Conservation (phyloP, 2,113 vertebrate species). For the Ctenomys sociabilis region DNA sequence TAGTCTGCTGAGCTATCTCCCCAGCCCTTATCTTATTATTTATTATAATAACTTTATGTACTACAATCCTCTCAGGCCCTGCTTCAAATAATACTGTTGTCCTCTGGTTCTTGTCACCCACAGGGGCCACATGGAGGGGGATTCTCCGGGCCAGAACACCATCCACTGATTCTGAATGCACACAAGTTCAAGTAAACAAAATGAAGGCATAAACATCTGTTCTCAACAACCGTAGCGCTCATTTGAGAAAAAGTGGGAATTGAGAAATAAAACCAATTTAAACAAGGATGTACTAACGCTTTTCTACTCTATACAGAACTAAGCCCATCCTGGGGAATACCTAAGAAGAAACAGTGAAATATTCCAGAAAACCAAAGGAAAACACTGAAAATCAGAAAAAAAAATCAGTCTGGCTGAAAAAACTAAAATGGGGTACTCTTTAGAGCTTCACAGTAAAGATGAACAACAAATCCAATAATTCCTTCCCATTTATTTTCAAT, state of each 20-base stretch:
- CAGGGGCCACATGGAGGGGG: neutral
- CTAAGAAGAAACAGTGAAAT: neutral
- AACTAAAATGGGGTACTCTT: neutral
- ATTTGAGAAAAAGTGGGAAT: constrained; percentile 42
- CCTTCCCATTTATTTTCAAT: too few species aligned
- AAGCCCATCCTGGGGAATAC: neutral
- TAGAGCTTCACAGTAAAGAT: neutral
- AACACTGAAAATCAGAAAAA: neutral
- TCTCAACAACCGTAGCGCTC: neutral
- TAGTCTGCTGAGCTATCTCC: too few species aligned
- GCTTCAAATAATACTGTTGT: neutral
- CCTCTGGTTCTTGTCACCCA: neutral
- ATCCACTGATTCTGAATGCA: constrained; percentile 11
- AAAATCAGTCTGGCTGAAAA: neutral
- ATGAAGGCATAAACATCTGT: neutral
- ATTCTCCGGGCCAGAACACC: neutral
- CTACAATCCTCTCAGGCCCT: neutral
- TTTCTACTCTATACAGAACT: neutral
- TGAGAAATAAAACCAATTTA: constrained; percentile 42
- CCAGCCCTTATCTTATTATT: neutral
- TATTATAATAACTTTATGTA: neutral
- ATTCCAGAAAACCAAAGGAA: constrained; percentile 6
- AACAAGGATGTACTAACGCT: neutral
- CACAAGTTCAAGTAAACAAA: neutral
- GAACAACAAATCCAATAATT: neutral